These are phyloP conservation scores for Tretioscincus oriximinensis DNA, from an alignment of 2,113 vertebrate species.

Conservation along the genomic window DNA sequence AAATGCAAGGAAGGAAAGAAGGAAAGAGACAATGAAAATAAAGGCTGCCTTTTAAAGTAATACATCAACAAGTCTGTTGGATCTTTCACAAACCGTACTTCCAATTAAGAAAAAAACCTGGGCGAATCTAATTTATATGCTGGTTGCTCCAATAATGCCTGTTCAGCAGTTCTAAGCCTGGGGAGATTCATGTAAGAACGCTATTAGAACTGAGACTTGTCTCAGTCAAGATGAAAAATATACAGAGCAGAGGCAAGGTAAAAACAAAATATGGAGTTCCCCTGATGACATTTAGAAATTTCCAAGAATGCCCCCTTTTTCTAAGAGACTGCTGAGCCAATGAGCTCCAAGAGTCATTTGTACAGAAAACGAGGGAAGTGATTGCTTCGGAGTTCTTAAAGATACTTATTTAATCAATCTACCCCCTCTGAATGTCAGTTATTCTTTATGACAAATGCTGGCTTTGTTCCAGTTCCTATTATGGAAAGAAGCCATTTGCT, in stretches of 20 bases:
- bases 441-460: constrained; percentile 17
- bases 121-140: no score
- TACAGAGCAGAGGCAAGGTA: not conserved
- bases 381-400: not conserved
- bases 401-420: constrained; percentile 11
- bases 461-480: constrained; percentile 4
- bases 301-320: not conserved
- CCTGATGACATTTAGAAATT: not conserved
- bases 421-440: constrained; percentile 16
- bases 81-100: not conserved
- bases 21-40: no score
- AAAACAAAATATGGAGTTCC: not conserved
- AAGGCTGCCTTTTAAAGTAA: not conserved
- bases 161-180: not conserved
- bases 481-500: constrained; percentile 1
- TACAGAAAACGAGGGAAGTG: not conserved
- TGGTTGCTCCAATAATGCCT: not conserved
- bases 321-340: not conserved
- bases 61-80: not conserved
- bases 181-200: not conserved
- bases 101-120: not conserved
- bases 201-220: not conserved
- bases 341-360: not conserved
- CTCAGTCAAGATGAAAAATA: not conserved
- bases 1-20: not conserved